Base-by-base conservation (phyloP, 2,113 vertebrate genomes). In the Planiliza haematocheilus region DNA sequence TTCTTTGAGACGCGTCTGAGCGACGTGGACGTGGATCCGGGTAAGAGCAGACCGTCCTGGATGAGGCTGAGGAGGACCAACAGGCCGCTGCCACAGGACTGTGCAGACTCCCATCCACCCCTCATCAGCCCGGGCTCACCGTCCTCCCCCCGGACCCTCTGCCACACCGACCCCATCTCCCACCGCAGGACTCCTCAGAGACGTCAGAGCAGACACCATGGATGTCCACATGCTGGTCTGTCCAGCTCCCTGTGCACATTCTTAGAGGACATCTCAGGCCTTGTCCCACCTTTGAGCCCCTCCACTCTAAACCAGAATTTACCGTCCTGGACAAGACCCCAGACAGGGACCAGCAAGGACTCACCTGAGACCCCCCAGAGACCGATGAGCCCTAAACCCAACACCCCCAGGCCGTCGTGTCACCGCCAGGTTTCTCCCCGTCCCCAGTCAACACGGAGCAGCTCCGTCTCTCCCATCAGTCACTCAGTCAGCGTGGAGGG, bases 341-440 rank as follows among this genome's bases (percentile, higher is more conserved):
- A 91, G 43, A 66, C 89, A 13, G 74, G 88, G 13, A 66, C 67
- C 17, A 83, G 41, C 6, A 91, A 93, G 6, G 57, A 83, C 18
- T 30, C 69, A 13, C 79, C 82, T 39, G 91, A 90, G 17, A 84
- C 87, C 83, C 96, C 95, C 7, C 85, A 90, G 38, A 91, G 92
- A 42, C 96, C 96, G 18, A 89, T 95, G 92, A 96, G 95, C 80
- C 96, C 95, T 12, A 97, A 96, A 75, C 96, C 96, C 0, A 90
- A 83, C 61, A 95, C 93, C 48, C 93, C 94, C 7, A 89, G 92
- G 41, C 83, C 93, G 1, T 18, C 43, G 1, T 70, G 81, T 20
- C 94, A 93, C 2, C 83, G 79, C 2, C 89, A 56, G 48, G 77
- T 74, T 21, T 94, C 94, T 56, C 81, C 50, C 17, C 93, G 92